These are phyloP conservation scores for Varecia variegata DNA, from an alignment of 2,797 vertebrate species.

Conservation along the genomic window DNA sequence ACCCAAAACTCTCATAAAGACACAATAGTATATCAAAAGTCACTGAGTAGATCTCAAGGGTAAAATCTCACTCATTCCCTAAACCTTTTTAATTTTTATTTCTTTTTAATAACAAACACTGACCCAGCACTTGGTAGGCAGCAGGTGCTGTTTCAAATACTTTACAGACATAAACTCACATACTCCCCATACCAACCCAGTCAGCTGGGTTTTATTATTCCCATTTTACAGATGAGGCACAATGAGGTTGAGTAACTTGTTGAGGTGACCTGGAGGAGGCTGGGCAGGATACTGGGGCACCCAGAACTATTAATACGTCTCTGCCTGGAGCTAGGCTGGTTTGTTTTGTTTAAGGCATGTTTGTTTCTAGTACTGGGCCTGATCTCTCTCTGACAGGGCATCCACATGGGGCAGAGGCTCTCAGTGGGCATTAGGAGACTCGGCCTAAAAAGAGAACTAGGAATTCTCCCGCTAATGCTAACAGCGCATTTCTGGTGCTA, in stretches of 20 bases:
- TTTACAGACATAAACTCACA: neutral
- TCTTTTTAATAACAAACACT: neutral
- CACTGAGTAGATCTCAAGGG: neutral
- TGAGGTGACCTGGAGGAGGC: neutral
- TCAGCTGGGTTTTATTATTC: neutral
- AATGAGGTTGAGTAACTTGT: neutral
- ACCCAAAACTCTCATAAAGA: neutral
- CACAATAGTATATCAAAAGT: neutral
- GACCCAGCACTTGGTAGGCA: neutral
- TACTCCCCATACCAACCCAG: neutral
- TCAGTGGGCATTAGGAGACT: no score
- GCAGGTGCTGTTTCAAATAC: neutral
- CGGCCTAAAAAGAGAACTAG: neutral
- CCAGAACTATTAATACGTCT: neutral
- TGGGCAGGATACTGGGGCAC: neutral
- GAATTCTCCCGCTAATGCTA: neutral
- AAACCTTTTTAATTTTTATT: neutral
- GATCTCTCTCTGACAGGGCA: neutral
- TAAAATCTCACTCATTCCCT: neutral
- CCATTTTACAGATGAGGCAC: neutral
- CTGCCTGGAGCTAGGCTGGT: rapidly evolving
- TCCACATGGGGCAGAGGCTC: rapidly evolving
- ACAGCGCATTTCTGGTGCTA: neutral
- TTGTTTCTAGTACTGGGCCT: neutral
- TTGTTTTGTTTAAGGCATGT: neutral